Percentiles rank a stretch among this genome's conserved stretches.
Conservation (phyloP, 2,888 invertebrate genomes). For the Hofmannophila pseudospretella region DNA sequence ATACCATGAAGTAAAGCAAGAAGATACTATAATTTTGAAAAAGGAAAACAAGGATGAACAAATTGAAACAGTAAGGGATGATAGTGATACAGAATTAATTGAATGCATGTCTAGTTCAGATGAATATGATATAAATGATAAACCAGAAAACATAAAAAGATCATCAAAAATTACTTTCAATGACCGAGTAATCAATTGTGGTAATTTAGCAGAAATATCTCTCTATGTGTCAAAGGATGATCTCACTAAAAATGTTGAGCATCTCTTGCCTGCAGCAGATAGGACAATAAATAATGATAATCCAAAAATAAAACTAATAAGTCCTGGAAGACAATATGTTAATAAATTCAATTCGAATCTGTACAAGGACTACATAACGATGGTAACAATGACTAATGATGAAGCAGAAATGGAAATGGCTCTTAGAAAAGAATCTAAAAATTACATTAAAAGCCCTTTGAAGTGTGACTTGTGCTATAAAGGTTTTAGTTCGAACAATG, state of each 20-base stretch:
- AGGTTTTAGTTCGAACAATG: slow-evolving; percentile 28
- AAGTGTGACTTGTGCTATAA: slow-evolving; percentile 38
- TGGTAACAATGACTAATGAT: slow-evolving; percentile 28
- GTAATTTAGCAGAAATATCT: no score
- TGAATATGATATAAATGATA: no score
- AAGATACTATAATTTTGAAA: neutral
- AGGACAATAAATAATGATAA: no score
- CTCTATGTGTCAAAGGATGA: slow-evolving; percentile 7
- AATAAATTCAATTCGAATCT: slow-evolving; percentile 16
- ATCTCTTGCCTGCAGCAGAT: no score
- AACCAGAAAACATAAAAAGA: no score
- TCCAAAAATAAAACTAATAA: no score
- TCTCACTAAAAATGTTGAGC: no score
- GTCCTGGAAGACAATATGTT: neutral
- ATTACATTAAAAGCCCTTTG: slow-evolving; percentile 30
- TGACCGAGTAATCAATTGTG: no score
- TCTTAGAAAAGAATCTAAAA: slow-evolving; percentile 33
- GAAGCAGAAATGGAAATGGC: slow-evolving; percentile 34
- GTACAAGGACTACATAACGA: slow-evolving; percentile 32
- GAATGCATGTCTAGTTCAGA: no score
- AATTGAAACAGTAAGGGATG: no score
- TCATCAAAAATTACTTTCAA: no score
- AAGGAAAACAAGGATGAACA: slow-evolving; percentile 6
- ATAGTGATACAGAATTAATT: no score
- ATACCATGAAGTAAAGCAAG: slow-evolving; percentile 21